phyloP scores from a whole-genome alignment of 2,797 vertebrate genomes.

The Acanthiza pusilla region DNA sequence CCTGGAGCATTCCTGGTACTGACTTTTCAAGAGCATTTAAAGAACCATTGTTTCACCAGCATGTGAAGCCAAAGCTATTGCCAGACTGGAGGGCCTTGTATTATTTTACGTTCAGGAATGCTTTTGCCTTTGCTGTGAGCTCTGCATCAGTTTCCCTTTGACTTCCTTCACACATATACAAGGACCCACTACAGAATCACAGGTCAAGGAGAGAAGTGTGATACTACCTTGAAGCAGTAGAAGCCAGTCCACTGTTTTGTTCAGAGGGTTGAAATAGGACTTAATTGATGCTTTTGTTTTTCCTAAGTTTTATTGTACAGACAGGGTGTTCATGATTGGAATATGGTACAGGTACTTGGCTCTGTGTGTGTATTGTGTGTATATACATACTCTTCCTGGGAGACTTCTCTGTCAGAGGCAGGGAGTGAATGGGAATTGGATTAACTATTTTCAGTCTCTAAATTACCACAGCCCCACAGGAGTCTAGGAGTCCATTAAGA shows the following conservation, averaged over 20 bases:
- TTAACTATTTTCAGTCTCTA: neutral
- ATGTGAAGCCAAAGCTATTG: neutral
- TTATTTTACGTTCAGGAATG: neutral
- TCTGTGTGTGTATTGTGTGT: neutral
- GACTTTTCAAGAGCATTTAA: neutral
- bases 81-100: neutral
- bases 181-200: neutral
- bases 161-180: neutral
- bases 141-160: neutral
- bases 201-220: neutral
- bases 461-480: neutral
- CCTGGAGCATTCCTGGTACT: neutral
- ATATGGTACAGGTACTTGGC: neutral
- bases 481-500: neutral
- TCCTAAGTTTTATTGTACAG: neutral
- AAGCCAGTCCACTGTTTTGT: neutral
- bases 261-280: neutral
- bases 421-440: neutral
- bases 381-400: neutral
- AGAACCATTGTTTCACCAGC: neutral
- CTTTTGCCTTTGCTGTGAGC: neutral
- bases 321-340: neutral
- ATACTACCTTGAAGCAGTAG: neutral
- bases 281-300: neutral
- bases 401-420: neutral